Evolutionary conservation across 2,888 invertebrate species (phyloP), one percentile per base, ranked within the genome.

Genomic region (Spilosoma lubricipeda): DNA sequence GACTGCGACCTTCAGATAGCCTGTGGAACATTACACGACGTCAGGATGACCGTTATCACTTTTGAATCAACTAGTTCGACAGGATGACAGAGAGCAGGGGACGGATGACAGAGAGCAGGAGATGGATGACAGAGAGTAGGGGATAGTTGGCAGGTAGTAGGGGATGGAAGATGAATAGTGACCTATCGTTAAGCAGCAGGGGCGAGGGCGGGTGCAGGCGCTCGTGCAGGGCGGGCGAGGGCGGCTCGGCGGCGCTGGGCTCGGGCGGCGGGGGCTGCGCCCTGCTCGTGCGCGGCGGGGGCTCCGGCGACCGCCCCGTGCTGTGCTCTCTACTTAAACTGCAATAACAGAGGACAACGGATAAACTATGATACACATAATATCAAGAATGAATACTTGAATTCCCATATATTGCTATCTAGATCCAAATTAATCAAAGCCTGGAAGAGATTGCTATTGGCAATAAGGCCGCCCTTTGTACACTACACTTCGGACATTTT

Each of bases 321-420:
- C 96, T 96, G 89, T 95, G 94, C 79, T 96, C 96, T 82, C 96
- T 89, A 85, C 95, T 96, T 81, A 96, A 88, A 88, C 96, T 96
- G 91, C 5, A 59, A 70, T 30, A 42, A 67, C 13, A 45, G 4
- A 39, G 0, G 18, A 59, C 27, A 27, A 3, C 15, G 13, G 2
- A 1, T 56, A 3, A 59, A 59, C 59, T n/a, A 27, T 27, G 1
- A 13, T 13, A 52, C 23, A 23, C 52, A 23, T 52, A 23, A 23
- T 52, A 23, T 52, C 1, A 1, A 9, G 9, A 8, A n/a, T 52
- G 23, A 39, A 39, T 39, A 39, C 7, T 20, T 5, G 23, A 20
- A n/a, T n/a, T 52, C 9, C 8, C n/a, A n/a, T 52, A 9, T 11
- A 52, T 3, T 3, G 52, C n/a, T 52, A 23, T 52, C 2, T n/a